Base-by-base conservation (phyloP, 2,797 vertebrate genomes). In the Alfaro cultratus region DNA sequence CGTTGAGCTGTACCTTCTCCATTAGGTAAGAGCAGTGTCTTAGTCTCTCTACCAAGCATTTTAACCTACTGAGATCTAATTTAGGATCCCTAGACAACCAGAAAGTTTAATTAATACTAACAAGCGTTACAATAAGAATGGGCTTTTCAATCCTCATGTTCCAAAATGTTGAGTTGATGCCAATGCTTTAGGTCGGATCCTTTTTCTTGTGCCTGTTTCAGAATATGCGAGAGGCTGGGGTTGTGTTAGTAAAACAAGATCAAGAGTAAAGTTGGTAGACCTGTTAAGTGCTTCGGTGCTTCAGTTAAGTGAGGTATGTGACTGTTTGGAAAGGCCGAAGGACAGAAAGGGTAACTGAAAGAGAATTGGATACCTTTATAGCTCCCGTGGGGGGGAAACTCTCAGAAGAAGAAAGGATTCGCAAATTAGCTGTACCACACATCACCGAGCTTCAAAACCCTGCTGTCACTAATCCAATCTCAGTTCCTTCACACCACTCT, bases 311-410 rank as follows among this genome's bases (percentile, higher is more conserved):
- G 94, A 95, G 90, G 95, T 95, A 95, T 94, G 94, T 86, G 71
- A 86, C 85, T 90, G 90, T 86, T 80, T 89, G 88, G 91, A 93
- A 92, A 88, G 91, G 92, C 87, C 4, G 80, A 91, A 93, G 91
- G 92, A 94, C 94, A 93, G 82, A 90, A 89, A 90, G 93, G 92
- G 93, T 96, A 95, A 95, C 94, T 94, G 92, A 94, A 94, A 95
- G 92, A 94, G 92, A 95, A 95, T 95, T 92, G 94, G 94, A 94
- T 93, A 94, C 91, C 92, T 95, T 94, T 95, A 95, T 95, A 91
- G 93, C 94, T 92, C 93, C 93, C 92, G 90, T 90, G 91, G 94
- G 95, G 94, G 95, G 81, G 89, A 89, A 93, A 95, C 89, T 85
- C 84, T 93, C 87, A 83, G 88, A 88, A 75, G 90, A 90, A 90